Percentiles rank a stretch among this genome's conserved stretches.
Conservation (phyloP, 2,113 vertebrate genomes). For the Halcyon malimbica region DNA sequence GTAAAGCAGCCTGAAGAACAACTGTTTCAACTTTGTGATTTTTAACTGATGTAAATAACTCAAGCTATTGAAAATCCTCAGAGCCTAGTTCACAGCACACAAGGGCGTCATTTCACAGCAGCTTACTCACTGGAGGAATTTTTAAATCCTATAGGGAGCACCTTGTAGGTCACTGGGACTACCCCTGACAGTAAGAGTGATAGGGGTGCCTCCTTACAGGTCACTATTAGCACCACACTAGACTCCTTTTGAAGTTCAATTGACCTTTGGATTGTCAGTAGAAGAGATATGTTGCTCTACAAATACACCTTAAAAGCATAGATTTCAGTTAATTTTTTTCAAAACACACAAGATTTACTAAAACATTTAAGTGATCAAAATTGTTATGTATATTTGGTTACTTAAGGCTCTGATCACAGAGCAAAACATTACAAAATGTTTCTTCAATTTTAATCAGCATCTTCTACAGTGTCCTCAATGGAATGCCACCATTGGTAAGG, state of each 20-base stretch:
- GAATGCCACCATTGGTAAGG: background rate
- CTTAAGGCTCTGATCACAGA: background rate
- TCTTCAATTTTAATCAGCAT: background rate
- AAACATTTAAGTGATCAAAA: background rate
- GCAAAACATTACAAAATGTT: background rate
- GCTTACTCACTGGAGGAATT: background rate
- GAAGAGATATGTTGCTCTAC: background rate
- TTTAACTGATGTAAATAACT: background rate
- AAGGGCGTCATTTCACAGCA: background rate
- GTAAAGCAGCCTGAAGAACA: background rate
- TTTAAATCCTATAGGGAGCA: background rate
- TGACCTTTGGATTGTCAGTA: background rate
- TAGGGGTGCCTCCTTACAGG: background rate
- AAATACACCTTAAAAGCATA: background rate
- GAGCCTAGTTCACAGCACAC: background rate
- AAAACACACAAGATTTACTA: background rate
- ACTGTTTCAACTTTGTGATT: background rate
- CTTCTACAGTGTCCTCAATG: background rate
- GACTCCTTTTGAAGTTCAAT: background rate
- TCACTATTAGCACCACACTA: background rate
- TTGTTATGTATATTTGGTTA: background rate
- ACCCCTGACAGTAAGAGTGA: background rate
- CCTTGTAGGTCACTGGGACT: slow-evolving; percentile 6
- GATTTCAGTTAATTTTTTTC: background rate
- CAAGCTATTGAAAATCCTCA: background rate